Percentiles rank a stretch among this genome's conserved stretches.
Evolutionary conservation across 2,888 invertebrate genomes (phyloP).

Genomic region (Synergus gifuensis): DNA sequence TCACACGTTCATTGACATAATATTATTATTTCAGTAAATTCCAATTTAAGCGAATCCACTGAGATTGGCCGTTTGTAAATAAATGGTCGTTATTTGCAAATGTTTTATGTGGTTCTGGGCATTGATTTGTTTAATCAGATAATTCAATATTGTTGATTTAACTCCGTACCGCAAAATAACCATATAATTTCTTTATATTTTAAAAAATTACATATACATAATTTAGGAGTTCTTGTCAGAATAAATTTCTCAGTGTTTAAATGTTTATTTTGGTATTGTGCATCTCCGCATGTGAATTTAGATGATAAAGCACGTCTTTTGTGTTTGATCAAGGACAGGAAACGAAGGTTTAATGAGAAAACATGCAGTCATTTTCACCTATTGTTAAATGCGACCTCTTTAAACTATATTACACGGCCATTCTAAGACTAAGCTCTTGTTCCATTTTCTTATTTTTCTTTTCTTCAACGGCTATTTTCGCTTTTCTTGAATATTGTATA

Average conservation of each 20-base stretch:
- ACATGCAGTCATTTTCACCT: conserved; percentile 27
- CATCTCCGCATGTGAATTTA: neutral
- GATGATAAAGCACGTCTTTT: conserved; percentile 4
- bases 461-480: neutral
- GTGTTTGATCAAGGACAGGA: conserved; percentile 1
- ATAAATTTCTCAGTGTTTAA: neutral
- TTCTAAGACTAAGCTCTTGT: conserved; percentile 5
- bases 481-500: neutral
- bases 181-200: no score
- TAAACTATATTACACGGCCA: neutral
- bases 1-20: neutral
- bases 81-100: neutral
- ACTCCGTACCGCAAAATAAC: neutral
- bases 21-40: neutral
- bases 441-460: conserved; percentile 10
- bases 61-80: neutral
- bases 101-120: neutral
- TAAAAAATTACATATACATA: no score
- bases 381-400: conserved; percentile 33
- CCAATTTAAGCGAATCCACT: neutral
- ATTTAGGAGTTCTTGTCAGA: no score
- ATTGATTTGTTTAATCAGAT: neutral
- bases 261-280: neutral
- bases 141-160: neutral
- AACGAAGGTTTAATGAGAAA: conserved; percentile 18